A percentile compares a stretch with the other conserved stretches of the same genome.
Evolutionary conservation across 2,797 vertebrate genomes (phyloP).

Genomic region (Sebastes nivosus): DNA sequence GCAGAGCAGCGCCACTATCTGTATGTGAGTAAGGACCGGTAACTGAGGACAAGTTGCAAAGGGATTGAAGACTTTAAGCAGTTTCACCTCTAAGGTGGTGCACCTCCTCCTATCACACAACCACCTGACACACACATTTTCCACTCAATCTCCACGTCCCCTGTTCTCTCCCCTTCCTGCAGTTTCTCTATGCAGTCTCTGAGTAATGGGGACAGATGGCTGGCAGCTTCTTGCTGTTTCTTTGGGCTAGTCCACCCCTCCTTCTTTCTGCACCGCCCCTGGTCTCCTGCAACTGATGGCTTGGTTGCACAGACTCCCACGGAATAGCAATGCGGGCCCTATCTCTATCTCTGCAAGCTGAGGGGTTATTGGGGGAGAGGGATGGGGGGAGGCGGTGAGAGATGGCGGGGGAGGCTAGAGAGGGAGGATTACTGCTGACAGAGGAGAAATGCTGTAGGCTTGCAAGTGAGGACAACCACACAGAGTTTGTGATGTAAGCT

Average conservation of each 20-base stretch:
- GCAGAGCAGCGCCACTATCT: slow-evolving; percentile 1
- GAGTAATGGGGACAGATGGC: slow-evolving; percentile 80
- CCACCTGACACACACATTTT: slow-evolving; percentile 17
- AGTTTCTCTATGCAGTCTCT: slow-evolving; percentile 59
- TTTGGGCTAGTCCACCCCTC: slow-evolving; percentile 53
- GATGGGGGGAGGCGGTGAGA: slow-evolving; percentile 11
- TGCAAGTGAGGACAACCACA: slow-evolving; percentile 58
- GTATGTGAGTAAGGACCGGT: slow-evolving; percentile 2
- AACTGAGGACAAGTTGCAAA: slow-evolving; percentile 8
- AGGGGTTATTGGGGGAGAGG: slow-evolving; percentile 55
- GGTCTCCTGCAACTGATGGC: slow-evolving; percentile 73
- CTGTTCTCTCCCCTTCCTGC: slow-evolving; percentile 30
- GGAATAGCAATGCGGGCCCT: slow-evolving; percentile 80
- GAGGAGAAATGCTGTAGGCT: slow-evolving; percentile 69
- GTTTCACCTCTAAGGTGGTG: slow-evolving; percentile 15
- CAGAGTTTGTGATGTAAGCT: slow-evolving; percentile 47
- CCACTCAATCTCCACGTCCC: slow-evolving; percentile 18
- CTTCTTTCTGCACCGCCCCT: slow-evolving; percentile 45
- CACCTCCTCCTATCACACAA: slow-evolving; percentile 15
- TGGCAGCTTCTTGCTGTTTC: slow-evolving; percentile 75
- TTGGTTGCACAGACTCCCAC: slow-evolving; percentile 73
- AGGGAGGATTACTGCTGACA: slow-evolving; percentile 77
- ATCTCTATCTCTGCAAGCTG: slow-evolving; percentile 63
- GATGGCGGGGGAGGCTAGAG: slow-evolving; percentile 48
- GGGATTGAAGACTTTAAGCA: slow-evolving; percentile 3